Percentiles rank a stretch among this genome's conserved stretches.
Conservation (phyloP, 2,113 vertebrate genomes). For the Clarias batrachus region DNA sequence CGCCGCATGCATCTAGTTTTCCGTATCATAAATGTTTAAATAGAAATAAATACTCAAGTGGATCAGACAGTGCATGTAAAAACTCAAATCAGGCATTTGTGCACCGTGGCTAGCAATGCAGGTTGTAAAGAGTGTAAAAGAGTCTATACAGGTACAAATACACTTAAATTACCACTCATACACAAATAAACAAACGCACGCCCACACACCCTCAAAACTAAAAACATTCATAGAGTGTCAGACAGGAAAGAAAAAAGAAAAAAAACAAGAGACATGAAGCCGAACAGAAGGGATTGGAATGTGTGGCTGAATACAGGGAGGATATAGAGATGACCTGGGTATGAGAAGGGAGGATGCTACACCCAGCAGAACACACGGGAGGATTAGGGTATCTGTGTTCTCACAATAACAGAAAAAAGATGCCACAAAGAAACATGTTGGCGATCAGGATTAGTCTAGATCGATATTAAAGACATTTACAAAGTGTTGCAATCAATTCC, state of each 20-base stretch:
- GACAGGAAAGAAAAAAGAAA: not conserved
- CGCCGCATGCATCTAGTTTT: constrained; percentile 49
- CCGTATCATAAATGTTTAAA: not conserved
- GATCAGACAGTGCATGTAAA: constrained; percentile 47
- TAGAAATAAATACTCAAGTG: not conserved
- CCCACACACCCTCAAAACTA: constrained; percentile 16
- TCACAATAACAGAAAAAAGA: constrained; percentile 53
- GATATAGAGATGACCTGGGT: constrained; percentile 68
- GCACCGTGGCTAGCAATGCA: constrained; percentile 53
- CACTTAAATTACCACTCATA: not conserved
- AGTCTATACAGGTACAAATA: not conserved
- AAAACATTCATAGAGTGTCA: not conserved
- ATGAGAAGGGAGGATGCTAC: constrained; percentile 54
- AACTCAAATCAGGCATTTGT: constrained; percentile 45
- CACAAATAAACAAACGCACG: not conserved
- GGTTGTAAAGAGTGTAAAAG: constrained; percentile 5
- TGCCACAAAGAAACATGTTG: constrained; percentile 47
- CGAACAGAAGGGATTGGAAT: constrained; percentile 41
- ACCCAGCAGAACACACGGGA: constrained; percentile 58
- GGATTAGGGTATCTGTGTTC: constrained; percentile 60
- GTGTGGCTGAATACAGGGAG: constrained; percentile 54
- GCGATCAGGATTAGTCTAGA: constrained; percentile 40
- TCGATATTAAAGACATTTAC: constrained; percentile 2
- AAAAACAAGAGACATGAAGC: not conserved
- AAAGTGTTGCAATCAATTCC: constrained; percentile 6